These are phyloP conservation scores for Florisuga fusca DNA, from an alignment of 2,797 vertebrate genomes.

Conservation along the genomic window DNA sequence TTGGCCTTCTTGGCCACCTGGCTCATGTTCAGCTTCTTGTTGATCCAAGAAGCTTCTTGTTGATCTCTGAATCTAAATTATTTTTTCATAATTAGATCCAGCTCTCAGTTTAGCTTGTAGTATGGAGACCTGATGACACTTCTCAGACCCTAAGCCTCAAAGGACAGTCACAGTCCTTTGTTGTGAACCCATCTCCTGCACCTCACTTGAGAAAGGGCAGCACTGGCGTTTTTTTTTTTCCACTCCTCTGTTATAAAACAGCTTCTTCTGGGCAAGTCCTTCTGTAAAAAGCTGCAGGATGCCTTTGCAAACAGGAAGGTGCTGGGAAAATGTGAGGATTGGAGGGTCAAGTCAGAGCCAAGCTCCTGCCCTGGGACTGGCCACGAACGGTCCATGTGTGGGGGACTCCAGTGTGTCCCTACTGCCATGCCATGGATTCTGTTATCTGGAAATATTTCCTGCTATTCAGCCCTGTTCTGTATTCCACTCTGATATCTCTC, in stretches of 20 bases:
- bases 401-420: not conserved
- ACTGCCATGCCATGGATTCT: not conserved
- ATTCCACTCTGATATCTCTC: not conserved
- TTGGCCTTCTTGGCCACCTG: no score
- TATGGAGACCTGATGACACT: not conserved
- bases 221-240: not conserved
- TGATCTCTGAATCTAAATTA: not conserved
- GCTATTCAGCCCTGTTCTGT: constrained; percentile 21
- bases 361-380: not conserved
- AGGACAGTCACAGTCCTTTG: not conserved
- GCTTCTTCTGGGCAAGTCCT: not conserved
- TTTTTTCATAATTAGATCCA: not conserved
- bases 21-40: no score
- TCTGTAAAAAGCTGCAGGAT: not conserved
- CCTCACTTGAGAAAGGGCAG: not conserved
- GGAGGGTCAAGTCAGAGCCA: not conserved
- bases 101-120: not conserved
- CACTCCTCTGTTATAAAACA: not conserved
- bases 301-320: not conserved
- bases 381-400: accelerated
- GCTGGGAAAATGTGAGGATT: not conserved
- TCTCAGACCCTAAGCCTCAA: accelerated
- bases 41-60: no score
- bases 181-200: accelerated
- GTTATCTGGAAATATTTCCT: constrained; percentile 53